Base-by-base conservation (phyloP, 2,797 vertebrate genomes). In the Tadarida brasiliensis region DNA sequence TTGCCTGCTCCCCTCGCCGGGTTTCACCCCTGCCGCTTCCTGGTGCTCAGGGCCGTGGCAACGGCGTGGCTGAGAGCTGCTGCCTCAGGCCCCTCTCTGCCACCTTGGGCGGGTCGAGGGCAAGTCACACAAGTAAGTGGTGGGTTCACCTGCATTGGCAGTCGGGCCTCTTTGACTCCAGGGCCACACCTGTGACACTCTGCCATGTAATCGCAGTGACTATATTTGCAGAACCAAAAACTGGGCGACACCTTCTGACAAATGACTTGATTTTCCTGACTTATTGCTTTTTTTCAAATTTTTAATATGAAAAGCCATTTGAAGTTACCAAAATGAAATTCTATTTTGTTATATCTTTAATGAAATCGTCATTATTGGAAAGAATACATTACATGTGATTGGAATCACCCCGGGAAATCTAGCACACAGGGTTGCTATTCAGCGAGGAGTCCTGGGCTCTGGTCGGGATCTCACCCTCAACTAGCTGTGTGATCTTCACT, bases 251-350 rank as follows among this genome's bases (percentile, higher is more conserved):
- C 47, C 28, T 16, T 78, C 54, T 91, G 68, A 95, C 68, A 82
- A 83, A 80, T 86, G 61, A 61, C 73, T 89, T 95, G 63, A 61
- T 92, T 96, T 95, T 67, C 20, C 71, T 56, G 47, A 63, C n/a
- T 83, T 92, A 76, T 5, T 71, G 11, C 44, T 56, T 88, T 93
- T 93, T 68, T 81, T 59, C 11, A 20, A 77, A 24, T 61, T 20
- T 90, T 88, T 78, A 70, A 65, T 92, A 65, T 82, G 70, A 76
- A 91, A 94, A 88, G 20, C 28, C 74, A 39, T 56, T 73, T 28
- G 47, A 90, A 94, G 47, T 54, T 71, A 76, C 28, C 26, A 74
- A 90, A 77, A 61, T 77, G 49, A 94, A 92, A 83, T 87, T 70
- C 30, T 33, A 39, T 61, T 93, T 93, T 96, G 57, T 80, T 71